These are phyloP conservation scores for Macrophya annulata DNA, from an alignment of 2,888 invertebrate species.

Conservation along the genomic window DNA sequence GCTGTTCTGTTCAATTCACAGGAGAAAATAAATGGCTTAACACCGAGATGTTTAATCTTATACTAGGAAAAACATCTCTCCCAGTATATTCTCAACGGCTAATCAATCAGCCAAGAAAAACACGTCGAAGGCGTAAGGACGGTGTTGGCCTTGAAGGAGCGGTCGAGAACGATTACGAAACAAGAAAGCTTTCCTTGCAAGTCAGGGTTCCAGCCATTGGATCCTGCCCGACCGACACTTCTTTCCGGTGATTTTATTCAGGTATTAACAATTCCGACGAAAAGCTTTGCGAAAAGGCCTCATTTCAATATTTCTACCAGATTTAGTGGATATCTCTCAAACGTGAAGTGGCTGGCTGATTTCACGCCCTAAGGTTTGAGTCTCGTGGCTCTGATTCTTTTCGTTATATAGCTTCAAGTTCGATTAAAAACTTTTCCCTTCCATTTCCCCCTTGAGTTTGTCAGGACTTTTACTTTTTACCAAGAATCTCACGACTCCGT, in stretches of 20 bases:
- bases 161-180: conserved; percentile 27
- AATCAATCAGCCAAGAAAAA: conserved; percentile 58
- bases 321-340: conserved; percentile 4
- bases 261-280: conserved; percentile 14
- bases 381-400: neutral
- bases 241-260: conserved; percentile 46
- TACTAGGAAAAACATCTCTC: conserved; percentile 38
- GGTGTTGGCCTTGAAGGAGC: conserved; percentile 14
- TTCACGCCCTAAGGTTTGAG: conserved; percentile 2
- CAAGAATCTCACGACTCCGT: neutral
- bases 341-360: conserved; percentile 18
- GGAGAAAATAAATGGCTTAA: conserved; percentile 14
- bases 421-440: conserved; percentile 37
- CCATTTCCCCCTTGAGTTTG: conserved; percentile 15
- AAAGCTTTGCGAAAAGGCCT: conserved; percentile 27
- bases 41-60: conserved; percentile 35
- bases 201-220: neutral
- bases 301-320: conserved; percentile 34
- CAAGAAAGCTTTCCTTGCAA: conserved; percentile 7
- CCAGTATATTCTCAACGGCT: conserved; percentile 27
- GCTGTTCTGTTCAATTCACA: conserved; percentile 16
- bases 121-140: conserved; percentile 42
- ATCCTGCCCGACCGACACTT: conserved; percentile 4
- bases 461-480: conserved; percentile 18
- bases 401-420: conserved; percentile 36